Evolutionary conservation across 2,888 invertebrate species (phyloP).

Genomic region (Calameuta pallipes): DNA sequence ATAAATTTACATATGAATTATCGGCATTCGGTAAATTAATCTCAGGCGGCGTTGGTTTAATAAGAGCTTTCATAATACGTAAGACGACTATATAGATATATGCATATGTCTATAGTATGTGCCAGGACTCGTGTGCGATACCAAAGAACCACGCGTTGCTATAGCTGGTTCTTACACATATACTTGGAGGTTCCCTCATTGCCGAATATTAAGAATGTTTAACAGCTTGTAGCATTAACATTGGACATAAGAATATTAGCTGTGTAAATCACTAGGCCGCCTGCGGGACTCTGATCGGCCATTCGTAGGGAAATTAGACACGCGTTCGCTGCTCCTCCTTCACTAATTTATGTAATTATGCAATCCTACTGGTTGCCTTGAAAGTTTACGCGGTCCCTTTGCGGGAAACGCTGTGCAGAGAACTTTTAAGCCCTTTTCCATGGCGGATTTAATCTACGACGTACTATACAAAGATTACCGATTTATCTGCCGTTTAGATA

Average conservation of each 20-base stretch:
- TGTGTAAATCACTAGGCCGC: slow-evolving; percentile 55
- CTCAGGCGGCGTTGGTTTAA: neutral
- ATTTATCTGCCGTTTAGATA: neutral
- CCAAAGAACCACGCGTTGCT: neutral
- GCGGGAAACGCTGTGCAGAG: slow-evolving; percentile 3
- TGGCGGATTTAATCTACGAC: neutral
- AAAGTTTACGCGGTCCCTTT: slow-evolving; percentile 27
- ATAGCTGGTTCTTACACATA: neutral
- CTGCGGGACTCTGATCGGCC: slow-evolving; percentile 47
- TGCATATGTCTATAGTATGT: neutral
- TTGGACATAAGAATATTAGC: slow-evolving; percentile 44
- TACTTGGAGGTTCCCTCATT: slow-evolving; percentile 12
- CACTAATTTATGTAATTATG: slow-evolving; percentile 57
- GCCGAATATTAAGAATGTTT: slow-evolving; percentile 48
- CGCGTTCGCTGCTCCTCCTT: slow-evolving; percentile 41
- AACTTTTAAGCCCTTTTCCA: neutral
- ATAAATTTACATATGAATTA: neutral
- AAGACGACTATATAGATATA: neutral
- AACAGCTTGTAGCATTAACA: slow-evolving; percentile 52
- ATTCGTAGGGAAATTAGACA: slow-evolving; percentile 61
- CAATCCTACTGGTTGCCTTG: slow-evolving; percentile 32
- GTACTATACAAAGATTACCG: neutral
- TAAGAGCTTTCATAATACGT: neutral
- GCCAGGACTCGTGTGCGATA: neutral
- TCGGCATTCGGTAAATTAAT: neutral